Conservation (phyloP, 2,888 invertebrate genomes). For the Charanyca ferruginea region DNA sequence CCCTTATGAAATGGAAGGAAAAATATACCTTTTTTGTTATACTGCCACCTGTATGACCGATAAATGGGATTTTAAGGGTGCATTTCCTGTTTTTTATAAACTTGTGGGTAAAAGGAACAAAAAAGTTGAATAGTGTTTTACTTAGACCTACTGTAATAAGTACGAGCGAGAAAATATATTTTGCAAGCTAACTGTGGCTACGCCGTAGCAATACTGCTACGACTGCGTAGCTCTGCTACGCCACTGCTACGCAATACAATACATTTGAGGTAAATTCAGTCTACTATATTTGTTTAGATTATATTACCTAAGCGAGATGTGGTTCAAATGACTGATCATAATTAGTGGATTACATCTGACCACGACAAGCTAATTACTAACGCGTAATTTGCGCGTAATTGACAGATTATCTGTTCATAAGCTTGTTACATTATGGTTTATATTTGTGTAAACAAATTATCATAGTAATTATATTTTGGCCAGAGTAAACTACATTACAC, state of each 20-base stretch:
- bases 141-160: too few relatives aligned
- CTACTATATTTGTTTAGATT: neutral
- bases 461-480: neutral
- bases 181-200: neutral
- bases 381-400: constrained; percentile 40
- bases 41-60: constrained; percentile 57
- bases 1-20: constrained; percentile 65
- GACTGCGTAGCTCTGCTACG: constrained; percentile 11
- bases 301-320: neutral
- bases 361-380: constrained; percentile 30
- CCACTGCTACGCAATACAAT: neutral
- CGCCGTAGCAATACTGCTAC: neutral
- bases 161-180: too few relatives aligned
- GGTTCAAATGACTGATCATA: neutral
- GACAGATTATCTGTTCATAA: constrained; percentile 35
- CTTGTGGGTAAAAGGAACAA: neutral
- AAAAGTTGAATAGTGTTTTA: neutral
- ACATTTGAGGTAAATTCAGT: neutral
- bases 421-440: constrained; percentile 2
- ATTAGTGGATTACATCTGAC: constrained; percentile 12
- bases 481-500: neutral
- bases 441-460: constrained; percentile 12
- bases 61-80: constrained; percentile 50
- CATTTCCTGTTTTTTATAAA: constrained; percentile 5
- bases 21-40: constrained; percentile 64